These are phyloP conservation scores for Temnothorax nylanderi DNA, from an alignment of 1,140 invertebrate genomes.

Conservation along the genomic window DNA sequence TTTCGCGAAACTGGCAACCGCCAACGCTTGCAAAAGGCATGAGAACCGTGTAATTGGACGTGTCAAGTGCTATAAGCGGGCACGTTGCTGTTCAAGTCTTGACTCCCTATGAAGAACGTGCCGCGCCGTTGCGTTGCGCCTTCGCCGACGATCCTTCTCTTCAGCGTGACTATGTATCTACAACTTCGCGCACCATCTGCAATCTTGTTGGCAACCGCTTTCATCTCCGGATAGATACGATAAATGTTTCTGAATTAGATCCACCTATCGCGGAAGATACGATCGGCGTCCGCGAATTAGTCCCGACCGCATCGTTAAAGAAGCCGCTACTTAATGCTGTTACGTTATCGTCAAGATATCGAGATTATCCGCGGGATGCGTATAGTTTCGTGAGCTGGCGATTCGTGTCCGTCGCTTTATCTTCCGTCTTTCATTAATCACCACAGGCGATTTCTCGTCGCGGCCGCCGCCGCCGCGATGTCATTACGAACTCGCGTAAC, in stretches of 20 bases:
- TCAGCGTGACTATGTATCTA: conserved; percentile 18
- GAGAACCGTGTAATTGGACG: conserved; percentile 77
- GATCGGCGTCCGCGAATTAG: conserved; percentile 49
- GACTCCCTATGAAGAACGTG: conserved; percentile 42
- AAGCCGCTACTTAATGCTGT: conserved; percentile 47
- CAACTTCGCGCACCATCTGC: conserved; percentile 35
- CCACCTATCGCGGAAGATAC: conserved; percentile 42
- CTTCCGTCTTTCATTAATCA: conserved; percentile 60
- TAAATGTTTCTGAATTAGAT: conserved; percentile 61
- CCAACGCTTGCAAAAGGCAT: conserved; percentile 70
- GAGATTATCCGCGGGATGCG: conserved; percentile 30
- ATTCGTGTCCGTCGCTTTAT: conserved; percentile 25
- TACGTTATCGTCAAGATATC: conserved; percentile 41
- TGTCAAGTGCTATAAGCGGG: conserved; percentile 70
- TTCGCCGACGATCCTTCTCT: conserved; percentile 40
- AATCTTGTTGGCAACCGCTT: conserved; percentile 53
- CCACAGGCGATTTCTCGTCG: conserved; percentile 37
- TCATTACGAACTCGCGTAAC: conserved; percentile 15
- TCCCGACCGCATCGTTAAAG: conserved; percentile 6
- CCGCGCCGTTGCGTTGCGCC: conserved; percentile 4
- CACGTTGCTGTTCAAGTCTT: conserved; percentile 39
- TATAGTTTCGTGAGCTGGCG: neutral
- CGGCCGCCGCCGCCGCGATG: neutral
- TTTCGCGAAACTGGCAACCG: conserved; percentile 51
- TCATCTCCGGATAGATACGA: conserved; percentile 52